Evolutionary conservation across 2,797 vertebrate species (phyloP).

Genomic region (Erithacus rubecula): DNA sequence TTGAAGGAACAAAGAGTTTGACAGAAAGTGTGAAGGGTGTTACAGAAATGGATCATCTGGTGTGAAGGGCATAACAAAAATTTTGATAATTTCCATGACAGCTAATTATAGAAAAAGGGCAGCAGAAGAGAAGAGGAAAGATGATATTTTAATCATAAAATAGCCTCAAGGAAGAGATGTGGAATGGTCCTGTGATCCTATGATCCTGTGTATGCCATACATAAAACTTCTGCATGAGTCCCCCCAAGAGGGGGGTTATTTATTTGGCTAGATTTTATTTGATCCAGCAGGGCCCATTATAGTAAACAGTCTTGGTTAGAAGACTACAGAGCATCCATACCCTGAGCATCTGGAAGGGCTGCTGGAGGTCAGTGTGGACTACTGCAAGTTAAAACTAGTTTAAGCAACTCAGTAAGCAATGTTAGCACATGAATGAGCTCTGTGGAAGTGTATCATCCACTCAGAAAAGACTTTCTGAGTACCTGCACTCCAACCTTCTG

Average conservation of each 20-base stretch:
- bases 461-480: not conserved
- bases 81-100: not conserved
- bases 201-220: not conserved
- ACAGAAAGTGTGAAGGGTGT: not conserved
- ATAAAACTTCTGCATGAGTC: not conserved
- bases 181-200: not conserved
- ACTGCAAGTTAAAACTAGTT: not conserved
- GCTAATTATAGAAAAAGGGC: not conserved
- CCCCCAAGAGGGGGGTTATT: accelerated
- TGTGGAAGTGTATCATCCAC: not conserved
- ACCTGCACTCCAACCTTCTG: not conserved
- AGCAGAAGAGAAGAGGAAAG: not conserved
- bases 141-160: not conserved
- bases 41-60: not conserved
- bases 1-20: not conserved
- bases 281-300: not conserved
- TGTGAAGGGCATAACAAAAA: not conserved
- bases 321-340: not conserved
- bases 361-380: not conserved
- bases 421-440: not conserved
- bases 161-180: not conserved
- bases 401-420: not conserved
- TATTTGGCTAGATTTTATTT: not conserved
- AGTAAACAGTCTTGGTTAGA: not conserved
- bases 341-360: not conserved